Base-by-base conservation (phyloP, 2,888 invertebrate genomes). In the Eilema depressum region DNA sequence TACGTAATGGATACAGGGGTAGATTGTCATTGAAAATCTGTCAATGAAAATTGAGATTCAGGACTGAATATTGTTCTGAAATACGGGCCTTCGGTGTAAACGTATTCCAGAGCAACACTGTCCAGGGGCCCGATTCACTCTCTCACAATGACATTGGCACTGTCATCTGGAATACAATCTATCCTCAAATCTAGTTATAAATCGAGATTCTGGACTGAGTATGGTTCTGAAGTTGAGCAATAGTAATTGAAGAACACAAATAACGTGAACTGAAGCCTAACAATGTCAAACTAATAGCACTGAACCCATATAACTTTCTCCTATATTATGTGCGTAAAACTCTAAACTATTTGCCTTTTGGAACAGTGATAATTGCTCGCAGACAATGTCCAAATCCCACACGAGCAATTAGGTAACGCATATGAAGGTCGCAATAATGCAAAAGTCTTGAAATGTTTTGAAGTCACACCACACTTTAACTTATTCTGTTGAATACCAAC, bases 341-440 rank as follows among this genome's bases (percentile, higher is more conserved):
- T n/a, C 20, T 41, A 26, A 63, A 63, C 63, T 63, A 63, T 63
- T 63, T 63, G 26, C 41, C 41, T 41, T 63, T 41, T 26, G 26
- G 41, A 41, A 41, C 26, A 41, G 63, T 63, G 63, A 63, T 63
- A 41, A 63, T 63, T 26, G 26, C 26, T 63, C 20, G 41, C 41
- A 41, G 41, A 41, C 63, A 63, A 41, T 63, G 41, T 41, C 26
- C 63, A 41, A 63, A 26, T 41, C 41, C 63, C 63, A 63, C 26
- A 63, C 63, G 53, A 41, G 63, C 63, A 41, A 63, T 63, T 63
- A 63, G 11, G 25, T 20, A 41, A 63, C 63, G 25, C 41, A 41
- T 63, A 3, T 26, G 17, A 63, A 63, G 20, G 26, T 41, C 63
- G 25, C 63, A 63, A 26, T 41, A 41, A 63, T 63, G 41, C 26